These are phyloP conservation scores for Cacoxenus indagator DNA, from an alignment of 2,888 invertebrate species.

Conservation along the genomic window DNA sequence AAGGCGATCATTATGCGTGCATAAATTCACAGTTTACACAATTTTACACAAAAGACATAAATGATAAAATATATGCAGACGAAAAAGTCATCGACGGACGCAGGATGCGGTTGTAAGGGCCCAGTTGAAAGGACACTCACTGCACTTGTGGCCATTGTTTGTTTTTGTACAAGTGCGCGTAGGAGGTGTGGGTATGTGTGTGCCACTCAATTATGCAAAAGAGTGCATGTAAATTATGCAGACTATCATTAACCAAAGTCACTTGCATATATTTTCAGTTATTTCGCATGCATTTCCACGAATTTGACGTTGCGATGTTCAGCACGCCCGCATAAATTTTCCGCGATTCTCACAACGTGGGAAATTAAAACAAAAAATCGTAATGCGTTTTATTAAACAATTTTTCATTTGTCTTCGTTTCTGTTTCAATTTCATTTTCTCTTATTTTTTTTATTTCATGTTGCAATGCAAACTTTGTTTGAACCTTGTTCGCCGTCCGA, in stretches of 20 bases:
- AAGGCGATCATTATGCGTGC: conserved; percentile 42
- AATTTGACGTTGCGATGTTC: neutral
- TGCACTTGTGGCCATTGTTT: neutral
- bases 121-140: neutral
- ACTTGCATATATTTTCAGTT: conserved; percentile 1
- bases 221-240: conserved; percentile 3
- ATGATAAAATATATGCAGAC: conserved; percentile 31
- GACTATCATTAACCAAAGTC: conserved; percentile 7
- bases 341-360: neutral
- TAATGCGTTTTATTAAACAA: neutral
- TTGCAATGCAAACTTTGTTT: neutral
- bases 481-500: neutral
- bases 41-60: conserved; percentile 13
- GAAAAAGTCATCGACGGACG: neutral
- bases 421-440: neutral
- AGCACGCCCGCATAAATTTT: neutral
- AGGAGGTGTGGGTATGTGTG: neutral
- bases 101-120: neutral
- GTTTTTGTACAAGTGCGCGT: neutral
- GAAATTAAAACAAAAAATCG: neutral
- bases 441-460: neutral
- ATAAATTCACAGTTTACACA: conserved; percentile 50
- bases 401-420: neutral
- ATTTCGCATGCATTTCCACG: neutral
- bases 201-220: conserved; percentile 2